These are phyloP conservation scores for Vesta saturnalis DNA, from an alignment of 2,888 invertebrate genomes.

Conservation along the genomic window DNA sequence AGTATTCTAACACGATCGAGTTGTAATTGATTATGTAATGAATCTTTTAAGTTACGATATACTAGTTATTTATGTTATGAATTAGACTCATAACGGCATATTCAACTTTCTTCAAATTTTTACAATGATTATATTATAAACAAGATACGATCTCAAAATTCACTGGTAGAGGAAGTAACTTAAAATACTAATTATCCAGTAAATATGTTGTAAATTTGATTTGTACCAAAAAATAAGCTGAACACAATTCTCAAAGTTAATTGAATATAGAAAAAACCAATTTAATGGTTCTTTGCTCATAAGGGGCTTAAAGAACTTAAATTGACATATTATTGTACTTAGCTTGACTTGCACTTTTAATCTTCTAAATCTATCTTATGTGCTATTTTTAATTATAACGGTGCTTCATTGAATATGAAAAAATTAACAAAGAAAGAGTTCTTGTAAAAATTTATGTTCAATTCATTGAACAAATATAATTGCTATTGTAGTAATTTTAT, in stretches of 20 bases:
- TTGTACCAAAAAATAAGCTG: neutral
- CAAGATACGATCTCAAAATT: no score
- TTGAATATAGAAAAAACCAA: slow-evolving; percentile 4
- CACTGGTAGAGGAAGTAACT: no score
- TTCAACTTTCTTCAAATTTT: no score
- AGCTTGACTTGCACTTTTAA: slow-evolving; percentile 7
- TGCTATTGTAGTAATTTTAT: no score
- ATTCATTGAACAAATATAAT: no score
- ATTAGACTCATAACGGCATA: neutral
- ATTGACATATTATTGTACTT: slow-evolving; percentile 8
- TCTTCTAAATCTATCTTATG: neutral
- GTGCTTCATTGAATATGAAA: neutral
- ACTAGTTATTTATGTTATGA: neutral
- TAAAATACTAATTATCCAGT: no score
- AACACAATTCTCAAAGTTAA: neutral
- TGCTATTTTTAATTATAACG: neutral
- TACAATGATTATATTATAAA: no score
- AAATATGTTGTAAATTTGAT: no score
- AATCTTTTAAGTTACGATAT: neutral
- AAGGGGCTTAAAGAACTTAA: neutral
- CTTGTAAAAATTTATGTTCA: no score
- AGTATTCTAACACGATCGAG: neutral
- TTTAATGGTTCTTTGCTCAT: neutral
- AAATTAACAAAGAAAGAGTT: no score
- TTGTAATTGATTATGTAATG: neutral